phyloP scores from a whole-genome alignment of 2,888 invertebrate species.

The Lasius platythorax region DNA sequence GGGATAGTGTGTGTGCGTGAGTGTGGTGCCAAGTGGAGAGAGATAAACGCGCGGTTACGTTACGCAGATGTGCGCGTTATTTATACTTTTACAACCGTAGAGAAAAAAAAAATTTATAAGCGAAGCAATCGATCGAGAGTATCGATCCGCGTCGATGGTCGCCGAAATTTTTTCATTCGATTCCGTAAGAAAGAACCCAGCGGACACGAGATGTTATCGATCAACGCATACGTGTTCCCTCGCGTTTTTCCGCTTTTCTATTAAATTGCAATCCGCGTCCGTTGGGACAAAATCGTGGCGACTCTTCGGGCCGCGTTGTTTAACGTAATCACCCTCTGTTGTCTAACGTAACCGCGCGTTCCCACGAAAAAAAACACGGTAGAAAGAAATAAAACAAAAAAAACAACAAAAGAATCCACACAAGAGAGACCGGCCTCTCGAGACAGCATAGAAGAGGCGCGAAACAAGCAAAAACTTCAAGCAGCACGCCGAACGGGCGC shows the following conservation, averaged over 20 bases:
- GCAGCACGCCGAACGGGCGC: slow-evolving; percentile 56
- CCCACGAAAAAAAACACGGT: slow-evolving; percentile 52
- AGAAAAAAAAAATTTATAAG: neutral
- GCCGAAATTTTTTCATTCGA: slow-evolving; percentile 2
- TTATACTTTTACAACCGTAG: slow-evolving; percentile 29
- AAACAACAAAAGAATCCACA: slow-evolving; percentile 9
- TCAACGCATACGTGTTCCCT: slow-evolving; percentile 34
- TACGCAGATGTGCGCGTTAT: slow-evolving; percentile 48
- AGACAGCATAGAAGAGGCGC: slow-evolving; percentile 45
- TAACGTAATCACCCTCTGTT: slow-evolving; percentile 40
- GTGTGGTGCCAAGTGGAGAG: slow-evolving; percentile 66
- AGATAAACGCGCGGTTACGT: slow-evolving; percentile 73
- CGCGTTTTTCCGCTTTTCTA: slow-evolving; percentile 51
- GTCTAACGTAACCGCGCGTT: slow-evolving; percentile 74
- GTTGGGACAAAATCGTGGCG: slow-evolving; percentile 32
- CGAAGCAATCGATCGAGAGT: neutral
- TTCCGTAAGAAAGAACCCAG: slow-evolving; percentile 1
- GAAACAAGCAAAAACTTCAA: slow-evolving; percentile 52
- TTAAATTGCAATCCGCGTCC: slow-evolving; percentile 47
- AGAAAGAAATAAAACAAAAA: slow-evolving; percentile 48
- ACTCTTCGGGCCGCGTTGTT: slow-evolving; percentile 25
- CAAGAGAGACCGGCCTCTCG: slow-evolving; percentile 47
- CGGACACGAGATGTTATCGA: slow-evolving; percentile 44
- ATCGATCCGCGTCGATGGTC: slow-evolving; percentile 23
- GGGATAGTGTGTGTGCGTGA: slow-evolving; percentile 64